Evolutionary conservation across 2,888 invertebrate genomes (phyloP).

Genomic region (Scaptomyza parva): DNA sequence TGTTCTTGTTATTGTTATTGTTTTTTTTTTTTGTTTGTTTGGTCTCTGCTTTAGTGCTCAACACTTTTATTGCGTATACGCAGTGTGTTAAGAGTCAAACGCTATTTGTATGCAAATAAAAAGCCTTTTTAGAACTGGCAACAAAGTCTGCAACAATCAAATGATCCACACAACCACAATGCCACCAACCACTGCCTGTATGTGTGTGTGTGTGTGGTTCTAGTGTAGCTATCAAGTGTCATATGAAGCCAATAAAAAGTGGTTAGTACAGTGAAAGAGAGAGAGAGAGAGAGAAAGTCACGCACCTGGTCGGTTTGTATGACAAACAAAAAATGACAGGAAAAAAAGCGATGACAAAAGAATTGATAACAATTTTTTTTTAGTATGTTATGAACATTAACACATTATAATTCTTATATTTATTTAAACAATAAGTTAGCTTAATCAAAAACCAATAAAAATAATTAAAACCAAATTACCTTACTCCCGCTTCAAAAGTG

Average conservation of each 20-base stretch:
- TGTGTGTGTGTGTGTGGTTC: conserved; percentile 1
- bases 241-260: conserved; percentile 63
- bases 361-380: conserved; percentile 40
- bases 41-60: conserved; percentile 35
- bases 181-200: conserved; percentile 23
- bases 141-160: conserved; percentile 34
- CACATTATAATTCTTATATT: conserved; percentile 46
- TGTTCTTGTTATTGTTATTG: conserved; percentile 37
- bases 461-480: too few species aligned
- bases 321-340: background rate
- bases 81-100: conserved; percentile 61
- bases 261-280: too few species aligned
- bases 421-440: background rate
- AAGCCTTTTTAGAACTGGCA: conserved; percentile 14
- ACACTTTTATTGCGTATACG: conserved; percentile 72
- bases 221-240: conserved; percentile 12
- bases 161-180: conserved; percentile 59
- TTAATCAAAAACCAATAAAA: background rate
- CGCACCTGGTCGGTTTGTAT: conserved; percentile 20
- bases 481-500: background rate
- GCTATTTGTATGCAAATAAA: conserved; percentile 59
- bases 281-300: too few species aligned
- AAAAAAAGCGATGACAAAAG: conserved; percentile 2
- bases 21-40: conserved; percentile 2
- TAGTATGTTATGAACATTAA: conserved; percentile 59